Conservation (phyloP, 1,140 invertebrate genomes). For the Apis dorsata region DNA sequence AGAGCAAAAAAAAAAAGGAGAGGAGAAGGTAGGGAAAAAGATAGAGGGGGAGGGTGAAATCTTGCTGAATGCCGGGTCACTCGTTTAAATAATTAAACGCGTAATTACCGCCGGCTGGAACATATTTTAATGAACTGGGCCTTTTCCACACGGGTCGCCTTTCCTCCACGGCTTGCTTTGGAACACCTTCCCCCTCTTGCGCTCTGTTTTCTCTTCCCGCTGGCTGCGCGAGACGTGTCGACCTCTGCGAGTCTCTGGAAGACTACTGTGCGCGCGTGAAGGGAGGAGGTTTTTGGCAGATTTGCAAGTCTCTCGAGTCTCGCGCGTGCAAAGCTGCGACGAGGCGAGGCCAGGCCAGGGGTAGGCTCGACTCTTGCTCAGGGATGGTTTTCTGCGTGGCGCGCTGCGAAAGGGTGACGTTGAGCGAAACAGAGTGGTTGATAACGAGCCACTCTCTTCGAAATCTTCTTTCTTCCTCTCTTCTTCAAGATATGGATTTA, state of each 20-base stretch:
- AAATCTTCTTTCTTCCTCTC: background rate
- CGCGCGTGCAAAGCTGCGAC: too few species aligned
- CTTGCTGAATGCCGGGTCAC: conserved; percentile 69
- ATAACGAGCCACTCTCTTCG: conserved; percentile 30
- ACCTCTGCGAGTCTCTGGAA: too few species aligned
- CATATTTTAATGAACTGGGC: conserved; percentile 73
- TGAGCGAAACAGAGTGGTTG: conserved; percentile 15
- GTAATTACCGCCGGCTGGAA: conserved; percentile 71
- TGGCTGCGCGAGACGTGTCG: background rate
- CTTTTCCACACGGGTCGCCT: conserved; percentile 11
- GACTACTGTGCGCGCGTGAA: too few species aligned
- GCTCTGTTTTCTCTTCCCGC: background rate
- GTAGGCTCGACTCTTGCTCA: too few species aligned
- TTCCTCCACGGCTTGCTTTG: background rate
- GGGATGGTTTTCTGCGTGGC: background rate
- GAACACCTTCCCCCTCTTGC: background rate
- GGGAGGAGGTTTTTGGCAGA: too few species aligned
- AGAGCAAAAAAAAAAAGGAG: background rate
- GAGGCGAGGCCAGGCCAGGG: too few species aligned
- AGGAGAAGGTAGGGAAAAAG: background rate
- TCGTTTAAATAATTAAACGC: conserved; percentile 77
- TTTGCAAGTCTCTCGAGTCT: too few species aligned
- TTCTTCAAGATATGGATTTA: too few species aligned
- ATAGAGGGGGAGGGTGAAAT: conserved; percentile 63
- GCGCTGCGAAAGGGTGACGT: background rate